phyloP scores from a whole-genome alignment of 2,113 vertebrate genomes.

The Sakesphorus luctuosus region DNA sequence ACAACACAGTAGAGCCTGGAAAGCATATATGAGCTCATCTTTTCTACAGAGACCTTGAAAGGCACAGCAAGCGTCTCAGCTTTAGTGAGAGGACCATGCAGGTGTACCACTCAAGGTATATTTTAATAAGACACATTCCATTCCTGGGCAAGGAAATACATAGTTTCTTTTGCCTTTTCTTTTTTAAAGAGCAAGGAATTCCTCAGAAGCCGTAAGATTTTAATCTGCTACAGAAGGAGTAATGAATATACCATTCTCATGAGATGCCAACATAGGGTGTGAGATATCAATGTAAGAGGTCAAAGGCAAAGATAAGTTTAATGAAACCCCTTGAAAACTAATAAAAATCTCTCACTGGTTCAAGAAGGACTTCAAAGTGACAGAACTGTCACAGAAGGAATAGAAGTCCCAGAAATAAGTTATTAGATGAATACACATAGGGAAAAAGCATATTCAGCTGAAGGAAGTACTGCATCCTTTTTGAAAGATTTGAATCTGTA shows the following conservation, averaged over 20 bases:
- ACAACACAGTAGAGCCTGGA: neutral
- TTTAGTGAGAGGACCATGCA: neutral
- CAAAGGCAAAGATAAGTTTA: neutral
- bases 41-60: neutral
- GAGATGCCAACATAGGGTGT: neutral
- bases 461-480: neutral
- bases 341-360: neutral
- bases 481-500: neutral
- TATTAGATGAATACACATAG: neutral
- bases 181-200: neutral
- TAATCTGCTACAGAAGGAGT: neutral
- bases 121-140: neutral
- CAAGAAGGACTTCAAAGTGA: conserved; percentile 32
- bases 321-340: neutral
- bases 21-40: neutral
- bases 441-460: neutral
- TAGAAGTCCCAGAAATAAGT: neutral
- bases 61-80: neutral
- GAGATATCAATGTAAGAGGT: neutral
- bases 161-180: neutral
- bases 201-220: neutral
- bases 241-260: neutral
- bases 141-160: neutral
- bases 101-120: neutral
- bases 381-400: neutral